Base-by-base conservation (phyloP, 2,888 invertebrate species). In the Drosophila percnosoma region DNA sequence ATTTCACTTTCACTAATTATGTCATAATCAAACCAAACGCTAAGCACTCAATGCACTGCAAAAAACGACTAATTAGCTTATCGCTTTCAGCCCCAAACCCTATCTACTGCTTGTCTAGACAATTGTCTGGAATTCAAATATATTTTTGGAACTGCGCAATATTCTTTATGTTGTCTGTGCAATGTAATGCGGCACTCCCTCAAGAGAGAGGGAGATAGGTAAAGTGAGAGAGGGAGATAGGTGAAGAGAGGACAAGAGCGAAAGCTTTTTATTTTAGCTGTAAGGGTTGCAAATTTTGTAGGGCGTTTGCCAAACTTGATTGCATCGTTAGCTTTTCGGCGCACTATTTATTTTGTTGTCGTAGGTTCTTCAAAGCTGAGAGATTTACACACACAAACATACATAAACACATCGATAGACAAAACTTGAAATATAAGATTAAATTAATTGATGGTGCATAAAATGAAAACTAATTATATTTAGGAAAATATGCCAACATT, bases 1-100 rank as follows among this genome's bases (percentile, higher is more conserved):
- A 75, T 84, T 91, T 90, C 86, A 86, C 90, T 91, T 91, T 90
- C 90, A 89, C 90, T 89, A 86, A 91, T 90, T 90, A 91, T 90
- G 90, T 90, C 90, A 90, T 82, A 80, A 81, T 75, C 73, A 80
- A 85, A 73, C 57, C 72, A 83, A 83, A 67, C 53, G 58, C 68
- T 69, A 71, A 55, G 21, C 51, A 48, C 27, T 54, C 24, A 65
- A 48, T 68, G 53, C 49, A 51, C 59, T 62, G 55, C 72, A 72
- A 55, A 59, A 62, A 59, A 62, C 67, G 45, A 42, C 42, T 60
- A 36, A 64, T 62, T 33, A 24, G 38, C 27, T 49, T 18, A 38
- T 55, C 31, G 58, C 29, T 3, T 27, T 2, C n/a, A 29, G 11
- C 4, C 24, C 18, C 48, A 36, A 63, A 2, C 34, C 10, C 27